Base-by-base conservation (phyloP, 2,888 invertebrate genomes). In the Eustalomyia histrio region DNA sequence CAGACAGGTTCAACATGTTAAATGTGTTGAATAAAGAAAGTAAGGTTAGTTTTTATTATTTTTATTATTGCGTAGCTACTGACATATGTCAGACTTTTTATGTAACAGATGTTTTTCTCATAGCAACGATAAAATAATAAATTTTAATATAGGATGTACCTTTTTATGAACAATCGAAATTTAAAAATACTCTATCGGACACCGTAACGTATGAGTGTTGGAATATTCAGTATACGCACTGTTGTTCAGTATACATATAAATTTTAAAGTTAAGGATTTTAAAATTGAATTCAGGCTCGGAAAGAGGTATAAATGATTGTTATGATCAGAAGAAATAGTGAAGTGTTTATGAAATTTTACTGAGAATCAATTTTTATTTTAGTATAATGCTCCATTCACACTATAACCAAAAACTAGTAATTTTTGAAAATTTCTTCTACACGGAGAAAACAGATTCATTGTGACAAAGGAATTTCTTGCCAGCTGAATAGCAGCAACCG, bases 1-100 rank as follows among this genome's bases (percentile, higher is more conserved):
- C 67, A 43, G 61, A 53, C 33, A 68, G 43, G 67, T 75, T 75
- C 29, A 43, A 55, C 18, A 60, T 52, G 16, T 39, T 58, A 50
- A 58, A 35, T 18, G 55, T 10, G 2, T 18, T 53, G 39, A 17
- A 55, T 57, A 29, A 43, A 17, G 29, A 6, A 12, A 10, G 4
- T 57, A 33, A 8, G 10, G 39, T 5, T n/a, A 4, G n/a, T 47
- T 47, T 4, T 47, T 47, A n/a, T 47, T 39, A 12, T 39, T 12
- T 12, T 14, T 47, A n/a, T n/a, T n/a, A n/a, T 47, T 1, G 14
- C n/a, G n/a, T 47, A 10, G 2, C 14, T 47, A 39, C 3, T 10
- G 39, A 39, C 10, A 39, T 39, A 39, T 14, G 10, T 2, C 39
- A 39, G 39, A 14, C 39, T 39, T 12, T 39, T 12, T 8, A 39